Base-by-base conservation (phyloP, 2,797 vertebrate genomes). In the Glossophaga mutica region DNA sequence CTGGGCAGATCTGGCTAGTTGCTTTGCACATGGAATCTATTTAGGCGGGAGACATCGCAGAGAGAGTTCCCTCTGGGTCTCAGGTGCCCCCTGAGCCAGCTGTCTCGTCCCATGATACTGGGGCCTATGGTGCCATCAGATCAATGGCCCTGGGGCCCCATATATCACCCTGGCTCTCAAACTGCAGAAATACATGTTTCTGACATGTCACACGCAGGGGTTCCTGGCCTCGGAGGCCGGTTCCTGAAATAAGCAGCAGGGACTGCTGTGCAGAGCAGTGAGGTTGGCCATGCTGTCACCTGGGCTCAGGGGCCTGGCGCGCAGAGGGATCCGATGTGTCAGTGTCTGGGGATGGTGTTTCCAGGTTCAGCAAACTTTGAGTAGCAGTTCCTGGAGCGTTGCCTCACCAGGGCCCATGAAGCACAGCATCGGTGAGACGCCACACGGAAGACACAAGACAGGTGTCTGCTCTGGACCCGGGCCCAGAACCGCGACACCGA, bases 141-240 rank as follows among this genome's bases (percentile, higher is more conserved):
- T 2, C 39, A 21, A 5, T 0, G 0, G 18, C 6, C 15, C 3
- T 5, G 24, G 46, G 0, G 0, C 39, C 14, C 12, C 11, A 1
- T 2, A 2, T 1, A 5, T 48, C 19, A 55, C 68, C 15, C 9
- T 1, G 15, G 16, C 87, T 50, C 32, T 39, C 62, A 52, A 50
- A 24, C 7, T 2, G 11, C n/a, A 70, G 62, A 8, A 65, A 37
- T 2, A 3, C 5, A 2, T 21, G 34, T 82, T 82, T 46, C 78
- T 2, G 3, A 57, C 22, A 50, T 4, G 3, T 24, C n/a, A 32
- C 1, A 0, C 1, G 5, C 44, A 70, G 4, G 2, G 2, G 0
- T 10, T 39, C 37, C 50, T 39, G 15, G 50, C 22, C 46, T 3
- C 2, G 0, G 8, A 22, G 59, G n/a, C 11, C 3, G 37, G 34